Conservation (phyloP, 2,797 vertebrate species). For the Hydrocynus forskahlii region DNA sequence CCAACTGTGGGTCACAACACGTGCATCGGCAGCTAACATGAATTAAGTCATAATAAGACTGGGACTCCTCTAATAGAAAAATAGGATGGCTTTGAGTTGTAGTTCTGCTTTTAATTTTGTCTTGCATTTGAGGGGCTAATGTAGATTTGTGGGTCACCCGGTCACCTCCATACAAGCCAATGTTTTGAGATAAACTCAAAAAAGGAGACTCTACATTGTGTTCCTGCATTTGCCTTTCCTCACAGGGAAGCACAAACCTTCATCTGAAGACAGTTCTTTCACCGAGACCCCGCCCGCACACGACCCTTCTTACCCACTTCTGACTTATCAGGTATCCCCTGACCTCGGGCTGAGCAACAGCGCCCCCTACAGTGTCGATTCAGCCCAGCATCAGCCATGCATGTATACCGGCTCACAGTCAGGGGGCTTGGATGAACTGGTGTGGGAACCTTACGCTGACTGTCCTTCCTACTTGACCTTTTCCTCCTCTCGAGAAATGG, state of each 20-base stretch:
- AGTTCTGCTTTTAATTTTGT: no score
- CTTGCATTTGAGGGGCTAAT: background rate
- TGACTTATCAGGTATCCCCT: slow-evolving; percentile 27
- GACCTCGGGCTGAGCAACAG: background rate
- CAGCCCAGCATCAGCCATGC: slow-evolving; percentile 92
- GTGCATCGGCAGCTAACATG: no score
- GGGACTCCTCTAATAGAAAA: no score
- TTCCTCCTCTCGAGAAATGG: slow-evolving; percentile 35
- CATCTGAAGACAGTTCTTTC: slow-evolving; percentile 12
- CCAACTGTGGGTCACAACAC: no score
- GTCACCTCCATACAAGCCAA: no score
- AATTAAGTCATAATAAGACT: no score
- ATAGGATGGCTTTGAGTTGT: no score
- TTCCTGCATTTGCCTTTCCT: background rate
- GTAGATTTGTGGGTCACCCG: background rate
- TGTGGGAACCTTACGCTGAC: slow-evolving; percentile 81
- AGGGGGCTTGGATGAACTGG: slow-evolving; percentile 87
- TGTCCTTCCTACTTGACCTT: slow-evolving; percentile 40
- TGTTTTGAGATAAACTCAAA: no score
- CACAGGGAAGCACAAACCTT: slow-evolving; percentile 35
- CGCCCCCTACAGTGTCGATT: slow-evolving; percentile 87
- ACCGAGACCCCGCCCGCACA: background rate
- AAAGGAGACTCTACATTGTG: background rate
- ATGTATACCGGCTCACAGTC: slow-evolving; percentile 90
- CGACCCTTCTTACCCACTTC: slow-evolving; percentile 31